Evolutionary conservation across 1,140 invertebrate genomes (phyloP), one percentile per base, ranked within the genome.

Genomic region (Vanessa atalanta): DNA sequence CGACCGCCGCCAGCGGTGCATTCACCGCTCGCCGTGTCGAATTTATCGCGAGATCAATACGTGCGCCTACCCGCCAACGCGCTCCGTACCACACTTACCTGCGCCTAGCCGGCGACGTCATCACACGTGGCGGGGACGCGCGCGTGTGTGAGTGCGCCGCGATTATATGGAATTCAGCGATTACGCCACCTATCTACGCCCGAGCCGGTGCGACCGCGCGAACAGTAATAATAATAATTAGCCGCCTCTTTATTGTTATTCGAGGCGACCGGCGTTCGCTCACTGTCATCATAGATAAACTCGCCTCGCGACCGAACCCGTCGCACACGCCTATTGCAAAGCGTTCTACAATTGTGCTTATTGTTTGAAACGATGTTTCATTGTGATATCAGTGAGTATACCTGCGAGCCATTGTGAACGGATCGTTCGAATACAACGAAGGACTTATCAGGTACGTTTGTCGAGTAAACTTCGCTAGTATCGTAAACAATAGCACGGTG

Each of bases 11-110:
- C 79, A 70, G 71, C 80, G 80, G 84, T 88, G 84, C 87, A 85
- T 86, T 89, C 82, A 85, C 84, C 88, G 86, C 83, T 83, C 79
- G 72, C 78, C 83, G 80, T 85, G 83, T 86, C 84, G 81, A 88
- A 89, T 89, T 88, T 87, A 88, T 91, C 85, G 79, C 84, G 75
- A 82, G 88, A 91, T 91, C 87, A 84, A 88, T 88, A 86, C 81
- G 79, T 76, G 73, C 77, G 72, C 75, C 74, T 79, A 53, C 31
- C 47, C 68, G 71, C 43, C 53, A 57, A 57, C 43, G 60, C 55
- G 48, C 15, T 57, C 73, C 79, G 75, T 66, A 65, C 61, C 55
- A 47, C 75, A 67, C 74, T 83, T 81, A 85, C 82, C 84, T 83
- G 76, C 63, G 79, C 80, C 43, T 47, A 53, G 61, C 23, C 55